phyloP scores from a whole-genome alignment of 2,888 invertebrate species.

The Thereva unica region DNA sequence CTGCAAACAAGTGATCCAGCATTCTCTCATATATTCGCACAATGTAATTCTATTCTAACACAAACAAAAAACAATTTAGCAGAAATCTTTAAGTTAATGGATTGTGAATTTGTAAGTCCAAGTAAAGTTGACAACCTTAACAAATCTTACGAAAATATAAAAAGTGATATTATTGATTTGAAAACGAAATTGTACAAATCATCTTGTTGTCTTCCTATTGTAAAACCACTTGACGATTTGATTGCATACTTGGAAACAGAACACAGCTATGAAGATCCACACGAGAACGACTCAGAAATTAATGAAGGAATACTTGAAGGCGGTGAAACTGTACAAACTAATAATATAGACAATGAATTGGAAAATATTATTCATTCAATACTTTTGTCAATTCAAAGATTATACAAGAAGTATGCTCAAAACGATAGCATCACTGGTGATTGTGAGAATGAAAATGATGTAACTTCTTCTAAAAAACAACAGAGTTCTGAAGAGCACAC shows the following conservation, averaged over 20 bases:
- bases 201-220: constrained; percentile 48
- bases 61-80: constrained; percentile 45
- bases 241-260: constrained; percentile 42
- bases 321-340: constrained; percentile 42
- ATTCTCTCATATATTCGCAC: constrained; percentile 27
- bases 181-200: constrained; percentile 9
- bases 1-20: not conserved
- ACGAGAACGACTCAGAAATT: not conserved
- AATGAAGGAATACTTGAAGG: constrained; percentile 9
- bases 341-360: constrained; percentile 53
- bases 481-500: constrained; percentile 54
- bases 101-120: constrained; percentile 50
- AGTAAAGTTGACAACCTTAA: constrained; percentile 44
- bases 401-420: constrained; percentile 61
- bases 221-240: constrained; percentile 49
- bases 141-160: constrained; percentile 25
- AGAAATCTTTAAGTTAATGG: constrained; percentile 47
- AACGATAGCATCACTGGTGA: constrained; percentile 27
- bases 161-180: constrained; percentile 24
- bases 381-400: constrained; percentile 64
- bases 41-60: constrained; percentile 45
- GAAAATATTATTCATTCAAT: constrained; percentile 61
- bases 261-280: not conserved
- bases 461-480: constrained; percentile 38
- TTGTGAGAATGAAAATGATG: constrained; percentile 44